phyloP scores from a whole-genome alignment of 2,113 vertebrate species.

The Vicugna pacos region DNA sequence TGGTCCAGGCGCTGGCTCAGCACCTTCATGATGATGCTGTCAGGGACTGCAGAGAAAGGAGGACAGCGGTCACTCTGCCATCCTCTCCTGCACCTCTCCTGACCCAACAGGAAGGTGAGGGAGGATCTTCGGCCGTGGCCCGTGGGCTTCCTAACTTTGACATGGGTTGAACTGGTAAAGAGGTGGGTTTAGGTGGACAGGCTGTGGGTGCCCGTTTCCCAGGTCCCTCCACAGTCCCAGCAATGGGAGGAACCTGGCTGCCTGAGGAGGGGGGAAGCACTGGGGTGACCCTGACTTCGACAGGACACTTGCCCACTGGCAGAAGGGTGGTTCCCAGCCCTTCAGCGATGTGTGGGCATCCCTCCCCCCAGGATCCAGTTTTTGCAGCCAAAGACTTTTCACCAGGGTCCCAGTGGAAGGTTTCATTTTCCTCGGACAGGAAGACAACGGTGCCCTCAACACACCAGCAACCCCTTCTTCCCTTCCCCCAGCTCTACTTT shows the following conservation, averaged over 20 bases:
- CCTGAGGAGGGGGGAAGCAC: accelerated
- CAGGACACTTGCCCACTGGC: accelerated
- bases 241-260: accelerated
- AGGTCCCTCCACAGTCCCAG: not conserved
- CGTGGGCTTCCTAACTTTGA: accelerated
- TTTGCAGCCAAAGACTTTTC: not conserved
- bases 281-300: not conserved
- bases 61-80: not conserved
- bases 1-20: constrained; percentile 87
- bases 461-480: not conserved
- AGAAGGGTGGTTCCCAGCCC: not conserved
- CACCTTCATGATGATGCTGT: constrained; percentile 88
- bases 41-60: constrained; percentile 88
- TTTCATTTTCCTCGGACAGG: not conserved
- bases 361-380: not conserved
- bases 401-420: accelerated
- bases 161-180: not conserved
- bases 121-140: accelerated
- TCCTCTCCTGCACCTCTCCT: not conserved
- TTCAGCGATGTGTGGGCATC: not conserved
- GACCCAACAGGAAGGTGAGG: not conserved
- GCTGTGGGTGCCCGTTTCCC: not conserved
- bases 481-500: not conserved
- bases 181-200: not conserved
- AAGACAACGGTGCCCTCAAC: accelerated